These are phyloP conservation scores for Trichomalopsis sarcophagae DNA, from an alignment of 1,140 invertebrate species.

Conservation along the genomic window DNA sequence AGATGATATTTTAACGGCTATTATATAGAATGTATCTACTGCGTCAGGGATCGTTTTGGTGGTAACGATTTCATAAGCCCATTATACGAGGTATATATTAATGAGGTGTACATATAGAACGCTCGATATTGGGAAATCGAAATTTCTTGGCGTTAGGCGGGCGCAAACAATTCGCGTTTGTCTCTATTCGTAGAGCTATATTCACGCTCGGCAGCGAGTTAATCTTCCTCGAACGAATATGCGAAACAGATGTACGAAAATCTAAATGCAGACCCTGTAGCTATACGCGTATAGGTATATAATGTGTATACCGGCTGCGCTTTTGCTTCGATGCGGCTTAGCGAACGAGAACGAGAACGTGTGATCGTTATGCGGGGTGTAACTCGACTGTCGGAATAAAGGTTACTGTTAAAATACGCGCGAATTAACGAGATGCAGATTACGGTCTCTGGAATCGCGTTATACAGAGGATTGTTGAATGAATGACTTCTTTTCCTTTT, in stretches of 20 bases:
- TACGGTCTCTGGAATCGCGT: not conserved
- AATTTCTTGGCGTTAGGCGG: not conserved
- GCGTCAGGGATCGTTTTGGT: no score
- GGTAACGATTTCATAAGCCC: no score
- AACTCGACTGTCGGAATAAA: not conserved
- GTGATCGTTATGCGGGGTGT: not conserved
- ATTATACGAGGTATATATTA: no score
- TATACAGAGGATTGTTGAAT: not conserved
- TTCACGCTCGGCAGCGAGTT: not conserved
- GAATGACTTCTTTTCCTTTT: not conserved
- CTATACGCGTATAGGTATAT: not conserved
- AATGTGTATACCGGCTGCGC: not conserved
- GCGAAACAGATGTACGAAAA: constrained; percentile 32
- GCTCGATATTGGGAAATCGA: not conserved
- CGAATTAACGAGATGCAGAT: not conserved
- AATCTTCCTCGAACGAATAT: constrained; percentile 9
- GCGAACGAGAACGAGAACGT: not conserved
- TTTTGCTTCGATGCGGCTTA: not conserved
- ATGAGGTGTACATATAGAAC: no score
- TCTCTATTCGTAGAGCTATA: constrained; percentile 21
- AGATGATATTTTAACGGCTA: no score
- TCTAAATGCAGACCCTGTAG: not conserved
- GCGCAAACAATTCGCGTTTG: not conserved
- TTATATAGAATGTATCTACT: no score
- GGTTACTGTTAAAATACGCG: not conserved